phyloP scores from a whole-genome alignment of 2,797 vertebrate genomes.

The Bradypodion ventrale region DNA sequence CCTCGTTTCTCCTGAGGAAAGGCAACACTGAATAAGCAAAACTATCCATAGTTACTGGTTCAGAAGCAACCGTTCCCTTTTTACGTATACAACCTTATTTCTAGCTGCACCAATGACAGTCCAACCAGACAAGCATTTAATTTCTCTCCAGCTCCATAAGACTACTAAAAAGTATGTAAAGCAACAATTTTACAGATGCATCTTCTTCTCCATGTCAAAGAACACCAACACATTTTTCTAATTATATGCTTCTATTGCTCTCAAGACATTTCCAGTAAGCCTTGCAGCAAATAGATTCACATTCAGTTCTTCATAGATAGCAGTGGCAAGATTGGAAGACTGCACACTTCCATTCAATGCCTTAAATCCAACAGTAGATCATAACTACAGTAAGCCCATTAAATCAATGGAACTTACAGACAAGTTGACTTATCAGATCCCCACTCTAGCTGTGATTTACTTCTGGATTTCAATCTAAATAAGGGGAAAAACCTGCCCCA shows the following conservation, averaged over 20 bases:
- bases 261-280: neutral
- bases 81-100: neutral
- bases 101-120: neutral
- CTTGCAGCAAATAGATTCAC: neutral
- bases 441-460: no score
- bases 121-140: neutral
- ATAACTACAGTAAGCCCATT: neutral
- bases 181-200: neutral
- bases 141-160: neutral
- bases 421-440: no score
- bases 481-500: neutral
- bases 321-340: neutral
- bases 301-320: neutral
- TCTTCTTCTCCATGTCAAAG: fast-evolving
- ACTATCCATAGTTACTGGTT: slow-evolving; percentile 1
- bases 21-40: slow-evolving; percentile 25
- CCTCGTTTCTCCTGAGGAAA: slow-evolving; percentile 86
- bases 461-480: neutral
- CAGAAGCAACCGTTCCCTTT: slow-evolving; percentile 2
- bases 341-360: neutral
- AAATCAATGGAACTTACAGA: no score
- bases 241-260: neutral
- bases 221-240: neutral
- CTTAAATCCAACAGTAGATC: neutral
- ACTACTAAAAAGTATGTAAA: neutral